Evolutionary conservation across 2,797 vertebrate genomes (phyloP), one percentile per base, ranked within the genome.

Genomic region (Fringilla coelebs): DNA sequence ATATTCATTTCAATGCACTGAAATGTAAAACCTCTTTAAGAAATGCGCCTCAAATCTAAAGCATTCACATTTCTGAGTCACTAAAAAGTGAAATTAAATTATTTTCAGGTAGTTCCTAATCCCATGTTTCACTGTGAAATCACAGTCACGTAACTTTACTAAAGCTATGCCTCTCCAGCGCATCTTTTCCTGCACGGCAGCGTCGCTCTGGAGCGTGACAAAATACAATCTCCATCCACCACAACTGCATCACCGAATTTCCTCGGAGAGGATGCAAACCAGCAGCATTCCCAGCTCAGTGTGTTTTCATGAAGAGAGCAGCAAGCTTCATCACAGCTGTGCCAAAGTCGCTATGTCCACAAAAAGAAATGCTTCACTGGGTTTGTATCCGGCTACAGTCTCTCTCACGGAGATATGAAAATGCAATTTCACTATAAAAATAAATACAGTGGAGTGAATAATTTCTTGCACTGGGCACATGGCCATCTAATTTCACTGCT

Each of bases 391-490:
- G 17, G 3, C 45, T 93, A 58, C 72, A 84, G 51, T 36, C 54
- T 61, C 85, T 90, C 89, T 93, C 38, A 10, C 4, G 5, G 52
- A 96, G 82, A 81, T 20, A 63, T 48, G 72, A 86, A 93, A 96
- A 92, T 34, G 62, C 45, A 75, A 48, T 88, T 94, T 75, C 46
- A 72, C 82, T 88, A 65, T 40, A 58, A 94, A 96, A 92, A 91
- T 71, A 94, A 89, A 91, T 51, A 70, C 75, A 74, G 34, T 22
- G 43, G 62, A 88, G 93, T 67, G 89, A 80, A 75, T 88, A 62
- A 94, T 89, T 94, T 88, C 84, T 87, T 90, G 75, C 57, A 77
- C 48, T 61, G 75, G 25, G 62, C 85, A 75, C 43, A 55, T 0
- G 15, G 68, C 46, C 62, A 88, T 58, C 58, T 86, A 22, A 77